Evolutionary conservation across 1,140 invertebrate species (phyloP).

Genomic region (Aphelinus atriplicis): DNA sequence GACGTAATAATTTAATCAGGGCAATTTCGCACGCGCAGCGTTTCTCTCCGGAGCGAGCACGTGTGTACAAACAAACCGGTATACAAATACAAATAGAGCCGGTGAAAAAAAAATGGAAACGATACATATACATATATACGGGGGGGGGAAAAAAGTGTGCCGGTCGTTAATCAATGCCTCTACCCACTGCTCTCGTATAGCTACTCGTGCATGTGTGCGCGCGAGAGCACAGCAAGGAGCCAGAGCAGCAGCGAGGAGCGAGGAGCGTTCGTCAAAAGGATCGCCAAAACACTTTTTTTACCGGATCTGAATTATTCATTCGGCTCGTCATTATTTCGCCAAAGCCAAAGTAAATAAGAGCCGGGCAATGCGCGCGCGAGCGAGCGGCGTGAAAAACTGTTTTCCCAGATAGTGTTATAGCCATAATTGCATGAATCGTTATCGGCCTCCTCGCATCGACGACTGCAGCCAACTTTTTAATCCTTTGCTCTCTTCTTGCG

Average conservation of each 20-base stretch:
- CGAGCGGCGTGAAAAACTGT: neutral
- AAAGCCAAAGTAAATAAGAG: neutral
- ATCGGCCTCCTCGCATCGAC: neutral
- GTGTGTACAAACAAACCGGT: neutral
- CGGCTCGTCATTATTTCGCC: neutral
- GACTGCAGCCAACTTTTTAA: no score
- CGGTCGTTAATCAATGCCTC: conserved; percentile 13
- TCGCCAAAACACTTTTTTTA: neutral
- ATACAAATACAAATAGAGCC: neutral
- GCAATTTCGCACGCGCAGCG: no score
- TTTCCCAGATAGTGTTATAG: neutral
- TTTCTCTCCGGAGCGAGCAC: neutral
- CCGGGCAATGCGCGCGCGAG: neutral
- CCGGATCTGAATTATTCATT: conserved; percentile 2
- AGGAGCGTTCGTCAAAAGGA: neutral
- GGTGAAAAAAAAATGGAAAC: neutral
- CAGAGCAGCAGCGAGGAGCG: neutral
- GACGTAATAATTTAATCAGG: neutral
- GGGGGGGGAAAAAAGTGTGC: neutral
- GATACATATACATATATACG: neutral
- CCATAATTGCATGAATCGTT: neutral
- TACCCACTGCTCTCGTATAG: neutral
- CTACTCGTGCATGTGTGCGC: neutral
- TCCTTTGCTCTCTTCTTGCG: no score
- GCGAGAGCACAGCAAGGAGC: neutral